Evolutionary conservation across 1,140 invertebrate species (phyloP), one percentile per base, ranked within the genome.

Genomic region (Anoplophora glabripennis): DNA sequence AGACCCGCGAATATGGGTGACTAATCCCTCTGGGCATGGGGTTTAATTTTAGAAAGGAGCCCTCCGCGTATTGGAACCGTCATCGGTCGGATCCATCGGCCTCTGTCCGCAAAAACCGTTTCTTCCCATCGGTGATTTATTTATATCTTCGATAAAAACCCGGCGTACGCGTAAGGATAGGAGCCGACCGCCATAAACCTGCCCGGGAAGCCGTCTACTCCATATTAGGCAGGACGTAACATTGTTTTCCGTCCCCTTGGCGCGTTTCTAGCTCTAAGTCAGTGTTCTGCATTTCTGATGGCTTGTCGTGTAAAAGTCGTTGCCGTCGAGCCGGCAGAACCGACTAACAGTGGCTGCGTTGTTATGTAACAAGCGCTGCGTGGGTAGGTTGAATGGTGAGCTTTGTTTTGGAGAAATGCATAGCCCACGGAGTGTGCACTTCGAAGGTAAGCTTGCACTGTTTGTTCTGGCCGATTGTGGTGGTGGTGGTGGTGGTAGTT

Each of bases 91-190:
- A 18, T 38, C 33, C 49, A 52, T 18, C 38, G 49, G 9, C 49
- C 36, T 52, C 21, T 33, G n/a, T 14, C 14, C 11, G 40, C 53
- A 54, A 54, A 54, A 54, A 54, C 41, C 7, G 11, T 44, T 46
- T 42, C 53, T 54, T 54, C 53, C 41, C 53, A 54, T 42, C 53
- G 17, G 53, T 53, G 49, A 47, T 62, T 62, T 62, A 60, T 64
- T 60, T 60, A 64, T 64, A 64, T 64, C 61, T 38, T 53, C 61
- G 18, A 63, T 63, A 59, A 59, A 59, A 59, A 63, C 46, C 38
- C 52, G 21, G 21, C 52, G 51, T 61, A 51, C 38, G 48, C 33
- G 57, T 54, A 56, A 14, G 49, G 45, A 56, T 52, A 52, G 47
- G 56, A 56, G 38, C 21, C 21, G 21, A 28, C 3, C 21, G 21